Conservation (phyloP, 2,797 vertebrate genomes). For the Leptoclinus maculatus region DNA sequence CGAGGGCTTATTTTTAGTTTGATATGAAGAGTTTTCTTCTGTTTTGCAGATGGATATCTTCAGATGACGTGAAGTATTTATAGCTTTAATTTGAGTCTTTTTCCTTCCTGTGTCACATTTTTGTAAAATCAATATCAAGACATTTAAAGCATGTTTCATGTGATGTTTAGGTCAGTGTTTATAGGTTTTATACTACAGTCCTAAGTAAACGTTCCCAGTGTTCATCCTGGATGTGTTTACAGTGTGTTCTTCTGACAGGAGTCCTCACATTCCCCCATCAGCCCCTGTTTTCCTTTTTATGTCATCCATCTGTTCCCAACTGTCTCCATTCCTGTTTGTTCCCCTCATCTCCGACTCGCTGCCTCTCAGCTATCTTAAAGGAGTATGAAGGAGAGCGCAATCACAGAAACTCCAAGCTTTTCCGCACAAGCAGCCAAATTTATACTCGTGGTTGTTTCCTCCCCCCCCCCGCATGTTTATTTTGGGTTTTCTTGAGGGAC, state of each 20-base stretch:
- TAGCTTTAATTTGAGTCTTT: neutral
- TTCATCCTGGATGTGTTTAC: neutral
- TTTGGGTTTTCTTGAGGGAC: constrained; percentile 82
- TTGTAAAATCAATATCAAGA: neutral
- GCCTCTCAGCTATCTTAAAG: constrained; percentile 50
- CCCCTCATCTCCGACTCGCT: constrained; percentile 41
- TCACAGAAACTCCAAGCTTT: constrained; percentile 78
- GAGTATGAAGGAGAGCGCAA: constrained; percentile 77
- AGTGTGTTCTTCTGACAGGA: constrained; percentile 41
- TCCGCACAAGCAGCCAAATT: constrained; percentile 81
- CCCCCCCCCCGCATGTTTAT: constrained; percentile 75
- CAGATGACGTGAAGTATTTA: constrained; percentile 14
- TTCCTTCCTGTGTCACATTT: neutral
- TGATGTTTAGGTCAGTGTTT: neutral
- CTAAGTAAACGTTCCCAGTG: neutral
- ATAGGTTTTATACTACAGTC: neutral
- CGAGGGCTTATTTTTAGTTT: constrained; percentile 56
- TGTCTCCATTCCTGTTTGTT: constrained; percentile 60
- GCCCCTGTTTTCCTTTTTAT: constrained; percentile 36
- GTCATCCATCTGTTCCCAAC: constrained; percentile 61
- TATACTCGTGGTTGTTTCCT: constrained; percentile 75
- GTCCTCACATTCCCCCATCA: constrained; percentile 31
- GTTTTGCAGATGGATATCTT: constrained; percentile 33
- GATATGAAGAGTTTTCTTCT: constrained; percentile 23
- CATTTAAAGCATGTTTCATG: neutral